Evolutionary conservation across 2,888 invertebrate species (phyloP).

Genomic region (Parnassius glacialis): DNA sequence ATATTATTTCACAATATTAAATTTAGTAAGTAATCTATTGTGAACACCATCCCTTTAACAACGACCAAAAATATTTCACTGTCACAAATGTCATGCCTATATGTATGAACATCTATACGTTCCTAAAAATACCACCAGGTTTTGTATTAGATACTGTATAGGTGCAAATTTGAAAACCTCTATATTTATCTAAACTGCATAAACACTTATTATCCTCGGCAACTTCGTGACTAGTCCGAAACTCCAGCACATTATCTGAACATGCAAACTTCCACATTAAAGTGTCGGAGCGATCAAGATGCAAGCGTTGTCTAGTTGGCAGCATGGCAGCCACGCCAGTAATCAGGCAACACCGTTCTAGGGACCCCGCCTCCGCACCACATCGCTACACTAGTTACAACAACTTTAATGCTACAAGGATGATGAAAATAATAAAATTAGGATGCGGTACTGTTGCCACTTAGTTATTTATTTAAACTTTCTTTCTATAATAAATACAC

Average conservation of each 20-base stretch:
- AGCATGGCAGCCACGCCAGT: constrained; percentile 2
- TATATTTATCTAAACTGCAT: neutral
- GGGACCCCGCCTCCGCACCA: neutral
- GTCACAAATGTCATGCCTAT: no score
- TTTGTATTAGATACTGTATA: no score
- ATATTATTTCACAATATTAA: no score
- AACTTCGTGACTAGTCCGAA: neutral
- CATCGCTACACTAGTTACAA: neutral
- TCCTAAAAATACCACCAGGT: no score
- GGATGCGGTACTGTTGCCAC: neutral
- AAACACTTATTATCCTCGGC: neutral
- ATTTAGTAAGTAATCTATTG: no score
- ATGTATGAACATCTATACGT: no score
- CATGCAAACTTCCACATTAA: neutral
- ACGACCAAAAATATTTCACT: no score
- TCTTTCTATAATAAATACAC: no score
- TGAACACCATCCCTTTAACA: no score
- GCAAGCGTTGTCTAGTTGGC: neutral
- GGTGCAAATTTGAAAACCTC: neutral
- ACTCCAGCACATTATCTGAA: constrained; percentile 2
- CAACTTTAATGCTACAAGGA: neutral
- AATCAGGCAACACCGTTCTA: neutral
- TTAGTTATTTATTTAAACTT: no score
- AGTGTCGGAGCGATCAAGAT: neutral
- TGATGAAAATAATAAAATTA: neutral